These are phyloP conservation scores for Hiodon alosoides DNA, from an alignment of 2,113 vertebrate species.

Conservation along the genomic window DNA sequence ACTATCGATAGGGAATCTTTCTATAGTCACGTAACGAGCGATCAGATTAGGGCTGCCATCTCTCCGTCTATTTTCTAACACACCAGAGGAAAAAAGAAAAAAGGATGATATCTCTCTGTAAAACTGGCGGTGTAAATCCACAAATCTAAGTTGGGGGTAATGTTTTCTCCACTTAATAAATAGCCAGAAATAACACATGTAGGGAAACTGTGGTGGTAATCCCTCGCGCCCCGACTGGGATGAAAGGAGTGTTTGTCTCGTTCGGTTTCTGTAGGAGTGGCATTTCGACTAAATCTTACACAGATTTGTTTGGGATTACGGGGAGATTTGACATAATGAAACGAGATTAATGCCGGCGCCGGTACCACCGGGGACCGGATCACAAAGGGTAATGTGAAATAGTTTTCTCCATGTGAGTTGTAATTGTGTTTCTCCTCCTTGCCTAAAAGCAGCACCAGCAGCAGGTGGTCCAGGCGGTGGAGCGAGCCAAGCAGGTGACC, in stretches of 20 bases:
- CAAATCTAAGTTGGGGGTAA: slow-evolving; percentile 6
- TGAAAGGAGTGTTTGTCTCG: slow-evolving; percentile 21
- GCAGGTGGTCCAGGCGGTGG: slow-evolving; percentile 94
- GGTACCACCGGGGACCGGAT: neutral
- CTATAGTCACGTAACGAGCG: no score
- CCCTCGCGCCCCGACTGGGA: slow-evolving; percentile 4
- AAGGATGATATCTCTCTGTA: slow-evolving; percentile 18
- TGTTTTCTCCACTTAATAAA: slow-evolving; percentile 25
- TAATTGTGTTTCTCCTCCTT: slow-evolving; percentile 27
- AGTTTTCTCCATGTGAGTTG: neutral
- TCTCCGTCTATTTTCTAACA: neutral
- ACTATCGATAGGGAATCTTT: neutral
- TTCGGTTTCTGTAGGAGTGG: slow-evolving; percentile 13
- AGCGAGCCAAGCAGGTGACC: slow-evolving; percentile 96
- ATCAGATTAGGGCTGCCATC: no score
- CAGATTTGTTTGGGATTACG: slow-evolving; percentile 27
- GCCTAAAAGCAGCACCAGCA: slow-evolving; percentile 75
- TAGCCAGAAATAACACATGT: slow-evolving; percentile 23
- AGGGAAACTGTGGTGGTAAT: slow-evolving; percentile 12
- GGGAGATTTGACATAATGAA: slow-evolving; percentile 23
- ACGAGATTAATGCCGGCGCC: slow-evolving; percentile 19
- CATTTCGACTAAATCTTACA: slow-evolving; percentile 7
- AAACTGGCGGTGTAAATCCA: slow-evolving; percentile 18
- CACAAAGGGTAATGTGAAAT: neutral
- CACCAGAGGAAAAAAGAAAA: slow-evolving; percentile 15